These are phyloP conservation scores for Rotaria macrura DNA, from an alignment of 2,888 invertebrate species.

Conservation along the genomic window DNA sequence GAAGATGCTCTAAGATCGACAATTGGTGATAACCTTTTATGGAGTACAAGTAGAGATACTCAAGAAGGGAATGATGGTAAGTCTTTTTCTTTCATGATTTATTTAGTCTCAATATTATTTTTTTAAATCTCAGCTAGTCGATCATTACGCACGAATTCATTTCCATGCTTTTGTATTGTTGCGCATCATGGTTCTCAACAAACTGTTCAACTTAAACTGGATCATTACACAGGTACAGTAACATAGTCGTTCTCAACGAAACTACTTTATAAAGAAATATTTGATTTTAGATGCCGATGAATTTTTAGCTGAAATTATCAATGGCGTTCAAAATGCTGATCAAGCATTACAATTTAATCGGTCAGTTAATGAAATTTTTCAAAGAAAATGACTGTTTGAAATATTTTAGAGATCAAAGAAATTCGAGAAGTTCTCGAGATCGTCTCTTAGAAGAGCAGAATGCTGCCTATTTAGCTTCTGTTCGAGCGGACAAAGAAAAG, in stretches of 20 bases:
- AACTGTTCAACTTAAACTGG: constrained; percentile 12
- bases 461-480: background rate
- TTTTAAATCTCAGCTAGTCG: background rate
- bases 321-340: background rate
- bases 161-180: background rate
- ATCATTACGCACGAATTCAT: background rate
- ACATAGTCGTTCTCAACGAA: background rate
- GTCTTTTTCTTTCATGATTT: background rate
- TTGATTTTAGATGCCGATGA: background rate
- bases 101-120: background rate
- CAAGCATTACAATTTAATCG: background rate
- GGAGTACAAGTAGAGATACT: background rate
- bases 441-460: constrained; percentile 17
- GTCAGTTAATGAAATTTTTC: background rate
- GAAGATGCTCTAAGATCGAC: background rate
- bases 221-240: background rate
- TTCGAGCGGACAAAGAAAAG: background rate
- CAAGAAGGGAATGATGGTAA: constrained; percentile 4
- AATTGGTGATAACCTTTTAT: background rate
- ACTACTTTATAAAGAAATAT: background rate
- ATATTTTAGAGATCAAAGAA: background rate
- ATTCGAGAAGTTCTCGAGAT: background rate
- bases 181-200: constrained; percentile 16
- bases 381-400: too few relatives aligned
- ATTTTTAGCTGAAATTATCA: background rate